Evolutionary conservation across 64 coral and sea anemone species (phyloP).

Genomic region (Cladopsammia gracilis): DNA sequence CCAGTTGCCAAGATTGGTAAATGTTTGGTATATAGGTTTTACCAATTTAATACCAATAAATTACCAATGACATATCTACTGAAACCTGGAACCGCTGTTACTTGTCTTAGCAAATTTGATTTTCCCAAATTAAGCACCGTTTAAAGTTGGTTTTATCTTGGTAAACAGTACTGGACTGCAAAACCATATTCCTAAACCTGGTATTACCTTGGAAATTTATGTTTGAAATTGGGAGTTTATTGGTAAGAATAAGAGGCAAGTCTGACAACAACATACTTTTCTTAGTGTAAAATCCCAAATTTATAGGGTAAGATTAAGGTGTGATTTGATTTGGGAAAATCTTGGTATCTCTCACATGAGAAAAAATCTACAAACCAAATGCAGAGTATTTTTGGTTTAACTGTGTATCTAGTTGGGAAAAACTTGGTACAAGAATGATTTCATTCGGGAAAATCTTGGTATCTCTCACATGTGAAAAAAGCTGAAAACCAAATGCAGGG

Average conservation of each 20-base stretch:
- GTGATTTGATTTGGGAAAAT: not conserved
- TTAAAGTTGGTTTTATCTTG: conserved; percentile 8
- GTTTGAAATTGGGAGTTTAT: not conserved
- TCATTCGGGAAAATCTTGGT: too few relatives aligned
- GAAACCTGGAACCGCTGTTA: not conserved
- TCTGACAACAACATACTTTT: not conserved
- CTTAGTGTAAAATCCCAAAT: not conserved
- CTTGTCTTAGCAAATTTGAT: not conserved
- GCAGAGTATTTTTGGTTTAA: too few relatives aligned
- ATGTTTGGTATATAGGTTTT: too few relatives aligned
- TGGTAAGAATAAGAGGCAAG: too few relatives aligned
- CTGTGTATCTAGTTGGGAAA: too few relatives aligned
- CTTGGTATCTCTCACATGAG: too few relatives aligned
- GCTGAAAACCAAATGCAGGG: too few relatives aligned
- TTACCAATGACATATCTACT: not conserved
- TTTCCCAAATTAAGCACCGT: not conserved
- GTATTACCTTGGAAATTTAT: not conserved
- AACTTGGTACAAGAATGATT: too few relatives aligned
- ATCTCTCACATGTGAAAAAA: too few relatives aligned
- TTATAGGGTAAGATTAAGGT: too few relatives aligned
- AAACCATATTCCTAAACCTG: not conserved
- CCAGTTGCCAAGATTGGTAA: too few relatives aligned
- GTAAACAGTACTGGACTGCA: not conserved
- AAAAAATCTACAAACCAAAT: too few relatives aligned
- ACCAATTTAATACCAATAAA: not conserved